phyloP scores from a whole-genome alignment of 2,113 vertebrate species.

The Lanius ludovicianus region DNA sequence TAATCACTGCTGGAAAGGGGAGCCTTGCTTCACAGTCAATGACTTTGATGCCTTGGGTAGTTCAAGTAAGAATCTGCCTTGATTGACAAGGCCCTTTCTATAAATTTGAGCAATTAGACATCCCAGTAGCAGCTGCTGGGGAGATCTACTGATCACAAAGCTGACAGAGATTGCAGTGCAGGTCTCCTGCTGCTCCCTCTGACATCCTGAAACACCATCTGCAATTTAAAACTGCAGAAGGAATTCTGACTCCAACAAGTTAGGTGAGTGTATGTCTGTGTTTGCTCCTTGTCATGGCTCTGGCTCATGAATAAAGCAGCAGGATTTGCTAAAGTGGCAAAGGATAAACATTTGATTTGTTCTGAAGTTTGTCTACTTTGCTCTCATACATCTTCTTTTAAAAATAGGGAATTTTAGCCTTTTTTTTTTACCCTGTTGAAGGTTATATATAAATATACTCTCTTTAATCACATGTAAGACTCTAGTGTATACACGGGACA shows the following conservation, averaged over 20 bases:
- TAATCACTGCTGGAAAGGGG: constrained; percentile 61
- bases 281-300: neutral
- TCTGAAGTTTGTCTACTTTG: neutral
- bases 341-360: neutral
- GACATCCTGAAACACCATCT: constrained; percentile 7
- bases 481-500: no score
- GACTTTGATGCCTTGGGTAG: constrained; percentile 66
- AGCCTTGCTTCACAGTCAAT: constrained; percentile 50
- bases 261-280: constrained; percentile 61
- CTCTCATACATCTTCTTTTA: neutral
- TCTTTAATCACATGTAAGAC: neutral
- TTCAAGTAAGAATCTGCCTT: constrained; percentile 77
- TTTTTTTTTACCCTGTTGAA: neutral
- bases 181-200: neutral
- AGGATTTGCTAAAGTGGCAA: neutral
- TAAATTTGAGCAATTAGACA: constrained; percentile 72
- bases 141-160: constrained; percentile 18
- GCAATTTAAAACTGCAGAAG: constrained; percentile 4
- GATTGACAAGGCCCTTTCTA: constrained; percentile 73
- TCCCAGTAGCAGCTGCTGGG: constrained; percentile 13
- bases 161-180: neutral
- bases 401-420: neutral
- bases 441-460: neutral
- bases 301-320: neutral
- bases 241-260: neutral